Base-by-base conservation (phyloP, 2,113 vertebrate genomes). In the Chauna torquata region DNA sequence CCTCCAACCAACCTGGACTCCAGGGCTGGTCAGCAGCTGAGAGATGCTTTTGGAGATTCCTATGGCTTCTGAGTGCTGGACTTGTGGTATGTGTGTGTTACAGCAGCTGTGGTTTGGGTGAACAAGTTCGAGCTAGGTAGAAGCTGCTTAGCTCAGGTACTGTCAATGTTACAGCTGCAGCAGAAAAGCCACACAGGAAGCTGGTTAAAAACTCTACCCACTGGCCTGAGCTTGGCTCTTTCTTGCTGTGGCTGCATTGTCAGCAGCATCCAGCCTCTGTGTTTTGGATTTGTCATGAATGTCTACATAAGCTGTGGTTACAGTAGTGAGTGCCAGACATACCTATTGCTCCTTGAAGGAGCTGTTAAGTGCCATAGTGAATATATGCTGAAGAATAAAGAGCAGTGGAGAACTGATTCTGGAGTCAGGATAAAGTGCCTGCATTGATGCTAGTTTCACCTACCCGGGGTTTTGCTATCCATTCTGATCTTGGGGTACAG, bases 361-460 rank as follows among this genome's bases (percentile, higher is more conserved):
- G 28, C 7, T 22, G 15, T 17, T 3, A 13, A 32, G 24, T 49
- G 16, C 13, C 0, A 0, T 7, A 24, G 45, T 28, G 61, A 85
- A 23, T 34, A 4, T 6, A 15, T 30, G 13, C 40, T 76, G 57
- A 62, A 62, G 80, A 88, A 16, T 18, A 38, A 68, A 79, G 18
- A 59, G 5, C 11, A 5, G 2, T 22, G 23, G 38, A 86, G 50
- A 79, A 4, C 24, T 47, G 55, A 30, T 59, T 68, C 24, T 71
- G 66, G 32, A 50, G 40, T 28, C 49, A 68, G 44, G 25, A 36
- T 27, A 64, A 68, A 76, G 24, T 49, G 20, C 12, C 16, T 47
- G 6, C 19, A 8, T 24, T 58, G 65, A 10, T 86, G 28, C 44
- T 47, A 30, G 11, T 24, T 80, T 47, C 62, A 36, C 5, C 9